phyloP scores from a whole-genome alignment of 2,888 invertebrate genomes.

The Drosophila glabriapex region DNA sequence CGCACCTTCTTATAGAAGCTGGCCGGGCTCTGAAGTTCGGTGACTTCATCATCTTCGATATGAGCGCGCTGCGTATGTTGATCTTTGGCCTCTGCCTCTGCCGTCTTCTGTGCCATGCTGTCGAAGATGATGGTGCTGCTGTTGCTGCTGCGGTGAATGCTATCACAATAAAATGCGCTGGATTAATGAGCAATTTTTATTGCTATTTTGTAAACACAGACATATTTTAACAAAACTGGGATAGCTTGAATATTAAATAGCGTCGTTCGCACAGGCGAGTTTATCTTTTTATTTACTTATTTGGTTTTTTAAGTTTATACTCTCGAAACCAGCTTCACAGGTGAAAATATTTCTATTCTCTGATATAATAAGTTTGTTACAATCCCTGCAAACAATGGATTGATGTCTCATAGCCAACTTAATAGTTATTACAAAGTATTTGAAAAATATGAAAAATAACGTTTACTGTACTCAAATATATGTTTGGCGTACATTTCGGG shows the following conservation, averaged over 20 bases:
- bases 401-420: too few relatives aligned
- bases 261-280: not conserved
- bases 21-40: conserved; percentile 57
- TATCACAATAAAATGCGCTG: conserved; percentile 28
- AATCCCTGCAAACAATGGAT: too few relatives aligned
- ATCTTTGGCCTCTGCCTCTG: conserved; percentile 49
- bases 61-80: conserved; percentile 58
- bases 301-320: not conserved
- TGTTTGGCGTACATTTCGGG: not conserved
- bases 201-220: conserved; percentile 18
- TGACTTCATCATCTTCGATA: conserved; percentile 67
- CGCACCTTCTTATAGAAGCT: conserved; percentile 69
- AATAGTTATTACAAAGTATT: not conserved
- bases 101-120: conserved; percentile 62
- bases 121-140: conserved; percentile 19
- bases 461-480: not conserved
- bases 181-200: conserved; percentile 39
- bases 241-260: not conserved
- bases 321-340: not conserved
- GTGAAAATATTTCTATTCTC: not conserved
- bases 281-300: not conserved
- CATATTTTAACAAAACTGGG: not conserved
- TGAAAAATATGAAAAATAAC: not conserved
- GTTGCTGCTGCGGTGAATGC: conserved; percentile 19
- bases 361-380: not conserved